phyloP scores from a whole-genome alignment of 2,113 vertebrate species.

The Chaetops frenatus region DNA sequence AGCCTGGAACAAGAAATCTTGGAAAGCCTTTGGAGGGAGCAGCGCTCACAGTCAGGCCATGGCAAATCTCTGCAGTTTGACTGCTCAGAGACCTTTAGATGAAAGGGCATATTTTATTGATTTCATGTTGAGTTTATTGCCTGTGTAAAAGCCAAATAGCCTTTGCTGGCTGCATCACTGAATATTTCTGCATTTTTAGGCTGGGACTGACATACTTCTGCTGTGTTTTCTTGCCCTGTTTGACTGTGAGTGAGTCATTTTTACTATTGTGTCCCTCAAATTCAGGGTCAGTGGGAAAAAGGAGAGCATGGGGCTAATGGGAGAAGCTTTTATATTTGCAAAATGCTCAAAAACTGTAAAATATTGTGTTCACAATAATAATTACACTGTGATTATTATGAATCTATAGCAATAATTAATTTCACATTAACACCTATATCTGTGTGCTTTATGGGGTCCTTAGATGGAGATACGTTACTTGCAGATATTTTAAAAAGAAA shows the following conservation, averaged over 20 bases:
- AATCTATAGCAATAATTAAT: not conserved
- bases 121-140: constrained; percentile 1
- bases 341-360: not conserved
- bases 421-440: not conserved
- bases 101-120: not conserved
- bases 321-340: not conserved
- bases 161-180: not conserved
- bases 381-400: not conserved
- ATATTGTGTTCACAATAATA: not conserved
- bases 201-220: not conserved
- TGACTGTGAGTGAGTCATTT: not conserved
- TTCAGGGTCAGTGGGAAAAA: not conserved
- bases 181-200: not conserved
- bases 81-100: not conserved
- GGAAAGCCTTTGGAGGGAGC: not conserved
- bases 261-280: not conserved
- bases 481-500: not conserved
- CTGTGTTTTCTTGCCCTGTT: not conserved
- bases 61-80: not conserved
- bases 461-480: not conserved
- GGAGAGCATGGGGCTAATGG: not conserved
- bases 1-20: not conserved
- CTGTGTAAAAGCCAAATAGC: not conserved
- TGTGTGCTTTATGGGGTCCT: not conserved
- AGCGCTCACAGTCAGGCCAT: not conserved